Evolutionary conservation across 2,797 vertebrate genomes (phyloP).

Genomic region (Sebastes steindachneri): DNA sequence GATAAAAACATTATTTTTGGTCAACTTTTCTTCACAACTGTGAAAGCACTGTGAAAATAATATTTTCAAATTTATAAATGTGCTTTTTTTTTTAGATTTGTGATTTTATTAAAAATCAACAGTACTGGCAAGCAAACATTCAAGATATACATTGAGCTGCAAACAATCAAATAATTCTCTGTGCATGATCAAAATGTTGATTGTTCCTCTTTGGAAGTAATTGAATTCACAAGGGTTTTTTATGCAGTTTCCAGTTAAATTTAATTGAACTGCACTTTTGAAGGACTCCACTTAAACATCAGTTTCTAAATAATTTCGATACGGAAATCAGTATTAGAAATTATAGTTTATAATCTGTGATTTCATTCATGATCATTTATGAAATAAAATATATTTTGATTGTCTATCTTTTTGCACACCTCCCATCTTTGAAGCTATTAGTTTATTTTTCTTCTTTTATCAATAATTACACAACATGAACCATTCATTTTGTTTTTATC

Average conservation of each 20-base stretch:
- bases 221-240: not conserved
- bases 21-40: not conserved
- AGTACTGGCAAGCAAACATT: not conserved
- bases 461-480: not conserved
- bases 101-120: not conserved
- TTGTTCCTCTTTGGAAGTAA: not conserved
- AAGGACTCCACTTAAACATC: not conserved
- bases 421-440: not conserved
- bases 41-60: not conserved
- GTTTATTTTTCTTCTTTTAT: not conserved
- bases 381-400: not conserved
- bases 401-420: not conserved
- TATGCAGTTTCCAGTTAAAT: not conserved
- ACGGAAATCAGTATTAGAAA: not conserved
- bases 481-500: not conserved
- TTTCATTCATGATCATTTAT: not conserved
- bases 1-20: not conserved
- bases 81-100: not conserved
- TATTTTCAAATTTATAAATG: too few species aligned
- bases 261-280: slow-evolving; percentile 4
- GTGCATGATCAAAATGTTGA: not conserved
- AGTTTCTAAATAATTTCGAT: not conserved
- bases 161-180: not conserved
- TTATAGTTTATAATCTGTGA: not conserved
- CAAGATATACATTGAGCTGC: not conserved